These are phyloP conservation scores for Helarctos malayanus DNA, from an alignment of 2,797 vertebrate genomes.

Conservation along the genomic window DNA sequence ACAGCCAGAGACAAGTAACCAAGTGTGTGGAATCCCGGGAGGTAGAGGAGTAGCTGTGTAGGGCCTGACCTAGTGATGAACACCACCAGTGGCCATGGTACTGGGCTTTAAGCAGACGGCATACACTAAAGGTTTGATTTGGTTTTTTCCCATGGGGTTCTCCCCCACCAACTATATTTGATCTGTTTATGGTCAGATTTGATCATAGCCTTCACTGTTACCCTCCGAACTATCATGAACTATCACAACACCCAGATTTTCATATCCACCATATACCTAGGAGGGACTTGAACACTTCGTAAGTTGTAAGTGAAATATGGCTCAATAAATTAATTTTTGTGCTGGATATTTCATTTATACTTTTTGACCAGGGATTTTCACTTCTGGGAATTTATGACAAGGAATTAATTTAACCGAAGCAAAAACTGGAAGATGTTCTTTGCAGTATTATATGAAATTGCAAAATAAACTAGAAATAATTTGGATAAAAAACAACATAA, in stretches of 20 bases:
- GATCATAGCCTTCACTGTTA: not conserved
- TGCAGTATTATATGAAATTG: not conserved
- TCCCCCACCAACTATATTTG: not conserved
- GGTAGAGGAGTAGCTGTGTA: not conserved
- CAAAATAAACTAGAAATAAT: conserved; percentile 1
- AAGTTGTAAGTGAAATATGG: not conserved
- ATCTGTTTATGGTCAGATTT: not conserved
- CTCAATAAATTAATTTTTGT: not conserved
- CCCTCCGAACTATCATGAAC: not conserved
- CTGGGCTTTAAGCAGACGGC: not conserved
- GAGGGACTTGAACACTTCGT: not conserved
- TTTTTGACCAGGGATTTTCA: not conserved
- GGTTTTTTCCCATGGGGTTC: fast-evolving
- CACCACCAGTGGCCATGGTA: not conserved
- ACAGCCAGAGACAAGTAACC: not conserved
- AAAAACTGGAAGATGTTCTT: not conserved
- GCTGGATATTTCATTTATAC: not conserved
- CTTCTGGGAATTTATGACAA: not conserved
- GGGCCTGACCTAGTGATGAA: not conserved
- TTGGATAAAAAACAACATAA: conserved; percentile 10
- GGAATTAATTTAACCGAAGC: not conserved
- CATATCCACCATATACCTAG: not conserved
- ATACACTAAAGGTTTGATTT: not conserved
- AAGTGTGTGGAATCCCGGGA: not conserved
- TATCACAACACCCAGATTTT: not conserved